Evolutionary conservation across 2,113 vertebrate species (phyloP), one percentile per base, ranked within the genome.

Genomic region (Dromas ardeola): DNA sequence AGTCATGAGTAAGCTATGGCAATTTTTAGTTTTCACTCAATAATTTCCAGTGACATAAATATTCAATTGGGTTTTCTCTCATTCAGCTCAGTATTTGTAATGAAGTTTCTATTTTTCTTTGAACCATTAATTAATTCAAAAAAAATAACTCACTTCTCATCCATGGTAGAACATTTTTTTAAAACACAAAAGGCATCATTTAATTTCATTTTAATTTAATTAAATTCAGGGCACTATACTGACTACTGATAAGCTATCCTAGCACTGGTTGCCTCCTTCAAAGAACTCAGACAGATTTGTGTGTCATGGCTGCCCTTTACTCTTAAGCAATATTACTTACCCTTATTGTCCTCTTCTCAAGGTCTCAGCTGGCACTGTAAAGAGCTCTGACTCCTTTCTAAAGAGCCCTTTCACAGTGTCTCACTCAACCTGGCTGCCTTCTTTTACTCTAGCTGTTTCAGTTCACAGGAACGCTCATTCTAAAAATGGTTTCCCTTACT

Each of bases 21-120:
- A 86, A 87, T 89, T 89, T 90, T 88, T 86, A 71, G 2, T 92
- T 95, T 96, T 74, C 78, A 71, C 34, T 84, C 59, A 81, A 25
- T 70, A 78, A 84, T 74, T 95, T 83, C n/a, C 72, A 77, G 47
- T 61, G 30, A 47, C 11, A 50, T 72, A 86, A 66, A 50, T 67
- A 90, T 58, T 85, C 78, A 59, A 9, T 3, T 67, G 30, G 21
- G 8, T 21, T 79, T 93, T 73, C 8, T 49, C n/a, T 86, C 45
- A 61, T 61, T 88, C 76, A 71, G 3, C 9, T 26, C 67, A 81
- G 21, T 20, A 15, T 34, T 86, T 73, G 6, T 34, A 71, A 83
- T 50, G n/a, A 89, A 27, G 20, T 76, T 81, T 70, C 32, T 81
- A 5, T 81, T 83, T 88, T 62, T 62, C 19, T 88, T 88, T 62